Evolutionary conservation across 2,797 vertebrate species (phyloP).

Genomic region (Myiotriccus ornatus): DNA sequence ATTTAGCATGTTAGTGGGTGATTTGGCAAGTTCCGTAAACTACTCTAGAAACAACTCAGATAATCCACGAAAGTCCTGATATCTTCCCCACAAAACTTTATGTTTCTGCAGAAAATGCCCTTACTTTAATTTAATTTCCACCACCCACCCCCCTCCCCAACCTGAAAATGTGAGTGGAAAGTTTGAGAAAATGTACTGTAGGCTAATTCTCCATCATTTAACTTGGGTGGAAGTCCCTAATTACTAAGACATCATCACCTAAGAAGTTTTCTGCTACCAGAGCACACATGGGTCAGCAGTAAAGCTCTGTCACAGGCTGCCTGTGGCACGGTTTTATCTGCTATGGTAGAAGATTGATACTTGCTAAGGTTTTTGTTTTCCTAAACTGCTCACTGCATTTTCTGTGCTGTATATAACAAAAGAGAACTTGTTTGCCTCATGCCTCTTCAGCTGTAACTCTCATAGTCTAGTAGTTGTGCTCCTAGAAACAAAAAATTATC

Average conservation of each 20-base stretch:
- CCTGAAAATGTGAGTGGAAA: accelerated
- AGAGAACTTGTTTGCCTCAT: not conserved
- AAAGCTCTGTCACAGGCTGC: not conserved
- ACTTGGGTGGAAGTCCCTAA: not conserved
- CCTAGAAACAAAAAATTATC: not conserved
- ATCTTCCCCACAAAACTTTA: not conserved
- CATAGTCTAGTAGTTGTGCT: not conserved
- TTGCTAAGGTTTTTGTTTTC: not conserved
- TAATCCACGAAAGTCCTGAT: not conserved
- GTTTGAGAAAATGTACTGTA: accelerated
- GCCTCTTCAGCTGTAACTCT: not conserved
- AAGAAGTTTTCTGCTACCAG: not conserved
- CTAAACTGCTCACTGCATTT: not conserved
- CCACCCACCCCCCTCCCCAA: accelerated
- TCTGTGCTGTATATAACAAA: not conserved
- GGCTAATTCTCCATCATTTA: not conserved
- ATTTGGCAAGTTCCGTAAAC: not conserved
- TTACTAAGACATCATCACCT: not conserved
- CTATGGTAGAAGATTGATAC: accelerated
- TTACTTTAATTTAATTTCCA: not conserved
- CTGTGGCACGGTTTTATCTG: not conserved
- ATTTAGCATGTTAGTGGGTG: too few relatives aligned
- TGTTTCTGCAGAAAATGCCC: not conserved
- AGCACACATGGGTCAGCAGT: not conserved
- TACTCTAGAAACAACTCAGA: not conserved